phyloP scores from a whole-genome alignment of 2,888 invertebrate species.

The Sarcophaga variegata region DNA sequence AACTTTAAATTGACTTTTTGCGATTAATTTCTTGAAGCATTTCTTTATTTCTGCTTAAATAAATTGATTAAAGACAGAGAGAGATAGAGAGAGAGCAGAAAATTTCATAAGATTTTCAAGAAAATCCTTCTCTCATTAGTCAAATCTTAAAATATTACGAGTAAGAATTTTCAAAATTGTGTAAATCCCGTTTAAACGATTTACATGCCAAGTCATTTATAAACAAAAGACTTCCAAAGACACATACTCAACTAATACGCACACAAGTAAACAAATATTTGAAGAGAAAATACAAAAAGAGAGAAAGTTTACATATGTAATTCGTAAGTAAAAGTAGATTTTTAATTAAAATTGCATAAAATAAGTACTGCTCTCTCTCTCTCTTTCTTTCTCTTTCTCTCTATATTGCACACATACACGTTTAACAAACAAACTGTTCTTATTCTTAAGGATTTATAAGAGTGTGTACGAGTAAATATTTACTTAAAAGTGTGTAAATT shows the following conservation, averaged over 20 bases:
- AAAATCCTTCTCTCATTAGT: not conserved
- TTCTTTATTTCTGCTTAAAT: too few relatives aligned
- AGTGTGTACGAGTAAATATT: not conserved
- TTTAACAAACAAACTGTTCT: too few relatives aligned
- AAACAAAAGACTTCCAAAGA: not conserved
- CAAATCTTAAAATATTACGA: not conserved
- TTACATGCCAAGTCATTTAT: not conserved
- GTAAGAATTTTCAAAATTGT: not conserved
- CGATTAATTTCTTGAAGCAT: too few relatives aligned
- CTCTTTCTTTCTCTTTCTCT: not conserved
- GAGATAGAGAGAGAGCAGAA: too few relatives aligned
- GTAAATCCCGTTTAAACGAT: not conserved
- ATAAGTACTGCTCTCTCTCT: not conserved
- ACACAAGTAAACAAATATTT: not conserved
- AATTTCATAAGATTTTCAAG: too few relatives aligned
- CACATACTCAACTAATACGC: not conserved
- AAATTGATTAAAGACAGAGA: too few relatives aligned
- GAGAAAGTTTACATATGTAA: not conserved
- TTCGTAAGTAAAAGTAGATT: slow-evolving; percentile 60
- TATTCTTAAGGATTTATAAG: not conserved
- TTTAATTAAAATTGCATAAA: slow-evolving; percentile 67
- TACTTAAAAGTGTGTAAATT: not conserved
- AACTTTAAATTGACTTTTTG: too few relatives aligned
- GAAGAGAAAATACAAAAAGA: not conserved
- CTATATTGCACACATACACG: not conserved